These are phyloP conservation scores for Mercenaria mercenaria DNA, from an alignment of 1,140 invertebrate species.

Conservation along the genomic window DNA sequence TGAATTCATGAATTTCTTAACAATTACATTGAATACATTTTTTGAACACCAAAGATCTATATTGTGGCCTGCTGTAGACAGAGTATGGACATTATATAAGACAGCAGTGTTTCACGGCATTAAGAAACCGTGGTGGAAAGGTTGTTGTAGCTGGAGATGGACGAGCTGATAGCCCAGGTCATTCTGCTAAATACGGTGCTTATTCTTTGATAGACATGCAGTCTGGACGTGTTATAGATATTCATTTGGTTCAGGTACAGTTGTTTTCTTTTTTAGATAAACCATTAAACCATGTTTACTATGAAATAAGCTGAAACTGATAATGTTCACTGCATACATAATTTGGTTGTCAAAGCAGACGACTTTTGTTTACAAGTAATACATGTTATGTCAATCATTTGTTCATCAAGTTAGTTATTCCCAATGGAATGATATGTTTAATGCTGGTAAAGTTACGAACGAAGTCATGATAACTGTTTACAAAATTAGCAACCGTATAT, in stretches of 20 bases:
- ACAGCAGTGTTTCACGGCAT: not conserved
- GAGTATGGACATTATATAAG: not conserved
- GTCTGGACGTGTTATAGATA: not conserved
- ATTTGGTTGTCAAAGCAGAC: not conserved
- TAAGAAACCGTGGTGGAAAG: not conserved
- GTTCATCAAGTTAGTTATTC: not conserved
- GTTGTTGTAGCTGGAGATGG: slow-evolving; percentile 46
- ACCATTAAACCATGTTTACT: not conserved
- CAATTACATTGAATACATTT: not conserved
- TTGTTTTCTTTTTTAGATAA: not conserved
- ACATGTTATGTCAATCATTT: not conserved
- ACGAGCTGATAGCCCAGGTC: slow-evolving; percentile 42
- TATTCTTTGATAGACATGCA: slow-evolving; percentile 49
- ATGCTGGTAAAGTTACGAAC: too few species aligned
- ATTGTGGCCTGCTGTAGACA: not conserved
- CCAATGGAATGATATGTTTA: too few species aligned
- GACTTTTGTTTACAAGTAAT: not conserved
- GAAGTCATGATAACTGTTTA: too few species aligned
- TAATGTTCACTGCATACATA: not conserved
- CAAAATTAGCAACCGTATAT: too few species aligned
- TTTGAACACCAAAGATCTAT: slow-evolving; percentile 1
- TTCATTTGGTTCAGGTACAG: not conserved
- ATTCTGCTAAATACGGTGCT: slow-evolving; percentile 60
- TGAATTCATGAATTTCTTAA: slow-evolving; percentile 16
- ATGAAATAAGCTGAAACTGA: not conserved